Evolutionary conservation across 2,888 invertebrate genomes (phyloP), one percentile per base, ranked within the genome.

Genomic region (Piscicola geometra): DNA sequence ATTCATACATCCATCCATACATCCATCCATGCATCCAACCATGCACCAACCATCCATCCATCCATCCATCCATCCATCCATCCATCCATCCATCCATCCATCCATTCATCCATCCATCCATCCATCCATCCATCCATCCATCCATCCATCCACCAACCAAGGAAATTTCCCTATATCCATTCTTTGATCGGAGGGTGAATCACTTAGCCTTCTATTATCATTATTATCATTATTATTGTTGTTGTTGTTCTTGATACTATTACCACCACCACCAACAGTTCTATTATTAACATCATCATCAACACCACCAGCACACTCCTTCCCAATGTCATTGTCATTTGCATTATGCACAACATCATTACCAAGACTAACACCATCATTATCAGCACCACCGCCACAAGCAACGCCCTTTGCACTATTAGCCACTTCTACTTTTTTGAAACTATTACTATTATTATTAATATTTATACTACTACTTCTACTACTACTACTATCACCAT

Each of bases 161-260:
- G 21, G 50, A 47, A 15, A 47, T 15, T 47, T 9, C 21, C 12
- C n/a, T 9, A 21, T 12, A 35, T 35, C 32, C 9, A 30, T 30
- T 35, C 70, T 21, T 9, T 35, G 21, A 69, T 12, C 33, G 15
- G 30, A n/a, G 12, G 36, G 30, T 12, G 28, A 28, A 60, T 69
- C 32, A 28, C 69, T 47, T 9, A 47, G 50, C 21, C 50, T 47
- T 47, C 50, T 64, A 64, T 9, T 15, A 64, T 64, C 9, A 64
- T 64, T n/a, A 64, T 25, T 64, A 64, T 64, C 15, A 25, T 64
- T 64, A n/a, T 12, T n/a, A 15, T 28, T 64, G 64, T 25, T 64
- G n/a, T n/a, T 64, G 9, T n/a, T 64, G n/a, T 25, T 64, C n/a
- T 28, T n/a, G n/a, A 15, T 25, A 9, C 12, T 64, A 64, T 64